These are phyloP conservation scores for Chydorus sphaericus DNA, from an alignment of 2,888 invertebrate species.

Conservation along the genomic window DNA sequence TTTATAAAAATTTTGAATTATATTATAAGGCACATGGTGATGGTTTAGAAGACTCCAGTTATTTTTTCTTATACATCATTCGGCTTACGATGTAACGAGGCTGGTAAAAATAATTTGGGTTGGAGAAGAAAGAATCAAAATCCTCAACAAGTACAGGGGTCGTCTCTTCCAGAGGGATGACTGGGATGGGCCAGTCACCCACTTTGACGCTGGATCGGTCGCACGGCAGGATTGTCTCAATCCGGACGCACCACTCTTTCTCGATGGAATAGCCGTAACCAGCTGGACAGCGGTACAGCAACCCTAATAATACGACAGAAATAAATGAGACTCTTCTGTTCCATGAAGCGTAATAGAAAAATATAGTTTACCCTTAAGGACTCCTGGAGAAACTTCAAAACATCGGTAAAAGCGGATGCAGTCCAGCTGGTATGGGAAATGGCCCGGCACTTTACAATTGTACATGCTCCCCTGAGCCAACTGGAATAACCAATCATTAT, in stretches of 20 bases:
- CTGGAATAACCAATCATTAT: too few relatives aligned
- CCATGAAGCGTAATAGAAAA: too few relatives aligned
- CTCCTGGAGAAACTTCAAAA: constrained; percentile 15
- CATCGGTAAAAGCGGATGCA: constrained; percentile 21
- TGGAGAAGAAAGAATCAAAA: constrained; percentile 2
- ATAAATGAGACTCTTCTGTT: background rate
- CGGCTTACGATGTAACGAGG: too few relatives aligned
- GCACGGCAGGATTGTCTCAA: constrained; percentile 6
- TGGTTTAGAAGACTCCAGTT: too few relatives aligned
- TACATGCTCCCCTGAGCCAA: constrained; percentile 17
- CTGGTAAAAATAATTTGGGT: constrained; percentile 3
- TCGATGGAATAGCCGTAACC: constrained; percentile 11
- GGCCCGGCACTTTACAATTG: constrained; percentile 19
- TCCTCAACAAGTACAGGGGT: background rate
- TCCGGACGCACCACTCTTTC: constrained; percentile 11
- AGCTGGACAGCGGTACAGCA: constrained; percentile 10
- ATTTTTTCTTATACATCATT: too few relatives aligned
- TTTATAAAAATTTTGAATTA: too few relatives aligned
- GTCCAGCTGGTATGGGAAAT: constrained; percentile 20
- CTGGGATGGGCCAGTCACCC: background rate
- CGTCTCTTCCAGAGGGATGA: constrained; percentile 1
- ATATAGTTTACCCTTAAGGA: constrained; percentile 18
- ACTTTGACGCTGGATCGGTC: background rate
- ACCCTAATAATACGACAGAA: background rate
- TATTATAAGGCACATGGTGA: too few relatives aligned